Evolutionary conservation across 2,797 vertebrate genomes (phyloP), one percentile per base, ranked within the genome.

Genomic region (Sebastiscus tertius): DNA sequence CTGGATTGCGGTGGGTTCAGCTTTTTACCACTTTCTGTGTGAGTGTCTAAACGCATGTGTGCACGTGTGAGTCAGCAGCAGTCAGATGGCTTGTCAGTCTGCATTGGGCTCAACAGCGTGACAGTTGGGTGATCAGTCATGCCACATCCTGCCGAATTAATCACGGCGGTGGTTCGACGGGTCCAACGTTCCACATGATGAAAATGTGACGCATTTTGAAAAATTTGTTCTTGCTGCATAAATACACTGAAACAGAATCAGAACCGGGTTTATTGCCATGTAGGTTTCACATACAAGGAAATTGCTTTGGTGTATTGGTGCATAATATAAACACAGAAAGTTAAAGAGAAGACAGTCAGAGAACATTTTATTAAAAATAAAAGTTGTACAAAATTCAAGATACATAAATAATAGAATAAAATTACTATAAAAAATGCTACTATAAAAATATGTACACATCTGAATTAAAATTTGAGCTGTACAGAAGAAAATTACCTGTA

Each of bases 11-110:
- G n/a, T 6, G 10, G 39, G 14, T 58, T 65, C 36, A 22, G 20
- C 13, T 66, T 76, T 79, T 75, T 58, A 11, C 14, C 65, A 31
- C 61, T 63, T 27, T 58, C 49, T 74, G 56, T 67, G 55, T 72
- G 56, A 68, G 27, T 55, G 72, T 79, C 42, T 49, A 68, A 59
- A 63, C 62, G 67, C 56, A 36, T 84, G 54, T 80, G 70, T 67
- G 58, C 76, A 72, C 1, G 14, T 80, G 77, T 86, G 84, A 90
- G 72, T 89, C 89, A 89, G 83, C 81, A 36, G 80, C 77, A 67
- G 83, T 92, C 88, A 89, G 84, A 89, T 82, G 88, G 88, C 68
- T 75, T 87, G 84, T 89, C 88, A 79, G 76, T 84, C 85, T 84
- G 78, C 75, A 79, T 88, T 67, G 66, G 29, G 75, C 85, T 86